phyloP scores from a whole-genome alignment of 2,113 vertebrate genomes.

The Macquaria ambigua region DNA sequence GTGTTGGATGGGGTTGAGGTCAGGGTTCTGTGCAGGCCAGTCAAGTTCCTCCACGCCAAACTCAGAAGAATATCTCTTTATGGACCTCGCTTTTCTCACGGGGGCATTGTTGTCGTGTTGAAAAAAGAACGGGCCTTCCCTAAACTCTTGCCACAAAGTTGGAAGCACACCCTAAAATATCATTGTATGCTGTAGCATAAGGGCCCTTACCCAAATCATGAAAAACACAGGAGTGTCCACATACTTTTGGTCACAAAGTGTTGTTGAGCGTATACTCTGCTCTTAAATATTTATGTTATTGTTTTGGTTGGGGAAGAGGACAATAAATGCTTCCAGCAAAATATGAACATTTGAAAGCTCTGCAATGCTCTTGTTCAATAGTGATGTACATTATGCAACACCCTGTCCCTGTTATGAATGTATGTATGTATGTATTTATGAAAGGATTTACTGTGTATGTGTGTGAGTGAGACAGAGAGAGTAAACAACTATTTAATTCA shows the following conservation, averaged over 20 bases:
- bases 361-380: neutral
- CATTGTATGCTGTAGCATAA: neutral
- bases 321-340: neutral
- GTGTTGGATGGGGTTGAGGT: neutral
- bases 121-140: neutral
- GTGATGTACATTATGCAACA: neutral
- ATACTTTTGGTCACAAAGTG: neutral
- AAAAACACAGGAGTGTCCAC: neutral
- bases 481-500: constrained; percentile 23
- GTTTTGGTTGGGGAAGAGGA: neutral
- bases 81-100: no score
- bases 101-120: neutral
- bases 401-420: neutral
- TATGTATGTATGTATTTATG: neutral
- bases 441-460: constrained; percentile 1
- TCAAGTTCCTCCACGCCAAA: neutral
- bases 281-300: neutral
- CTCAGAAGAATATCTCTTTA: neutral
- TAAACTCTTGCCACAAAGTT: neutral
- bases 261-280: neutral
- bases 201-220: neutral
- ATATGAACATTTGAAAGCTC: neutral
- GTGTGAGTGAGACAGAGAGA: neutral
- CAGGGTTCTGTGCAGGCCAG: neutral
- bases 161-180: neutral